These are phyloP conservation scores for Brachystomella parvula DNA, from an alignment of 1,140 invertebrate genomes.

Conservation along the genomic window DNA sequence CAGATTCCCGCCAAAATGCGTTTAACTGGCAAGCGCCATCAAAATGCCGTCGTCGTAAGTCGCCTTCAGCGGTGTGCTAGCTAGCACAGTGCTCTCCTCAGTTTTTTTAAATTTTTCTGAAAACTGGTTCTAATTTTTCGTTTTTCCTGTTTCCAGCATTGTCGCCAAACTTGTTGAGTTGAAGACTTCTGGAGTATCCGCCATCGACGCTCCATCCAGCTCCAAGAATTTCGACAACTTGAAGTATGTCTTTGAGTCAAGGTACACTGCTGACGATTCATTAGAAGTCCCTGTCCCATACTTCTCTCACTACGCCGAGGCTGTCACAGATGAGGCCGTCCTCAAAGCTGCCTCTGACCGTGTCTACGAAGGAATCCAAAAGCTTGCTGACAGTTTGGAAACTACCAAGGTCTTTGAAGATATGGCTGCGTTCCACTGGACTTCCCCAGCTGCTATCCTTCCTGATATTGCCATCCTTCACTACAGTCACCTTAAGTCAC, in stretches of 20 bases:
- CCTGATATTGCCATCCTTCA: constrained; percentile 26
- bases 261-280: constrained; percentile 23
- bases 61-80: no score
- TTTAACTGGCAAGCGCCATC: no score
- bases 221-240: constrained; percentile 23
- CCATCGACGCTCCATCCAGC: constrained; percentile 24
- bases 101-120: not conserved
- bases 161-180: constrained; percentile 7
- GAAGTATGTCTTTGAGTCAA: constrained; percentile 29
- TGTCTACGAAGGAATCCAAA: constrained; percentile 25
- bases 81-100: not conserved
- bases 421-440: constrained; percentile 30
- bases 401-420: constrained; percentile 24
- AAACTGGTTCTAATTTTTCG: not conserved
- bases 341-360: constrained; percentile 18
- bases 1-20: no score
- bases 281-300: constrained; percentile 26
- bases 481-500: constrained; percentile 33
- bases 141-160: constrained; percentile 18
- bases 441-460: constrained; percentile 26
- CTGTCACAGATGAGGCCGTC: constrained; percentile 11
- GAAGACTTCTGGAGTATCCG: constrained; percentile 12
- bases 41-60: no score
- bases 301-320: constrained; percentile 33
- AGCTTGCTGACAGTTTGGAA: constrained; percentile 27